Base-by-base conservation (phyloP, 2,888 invertebrate species). In the Dioctria linearis region DNA sequence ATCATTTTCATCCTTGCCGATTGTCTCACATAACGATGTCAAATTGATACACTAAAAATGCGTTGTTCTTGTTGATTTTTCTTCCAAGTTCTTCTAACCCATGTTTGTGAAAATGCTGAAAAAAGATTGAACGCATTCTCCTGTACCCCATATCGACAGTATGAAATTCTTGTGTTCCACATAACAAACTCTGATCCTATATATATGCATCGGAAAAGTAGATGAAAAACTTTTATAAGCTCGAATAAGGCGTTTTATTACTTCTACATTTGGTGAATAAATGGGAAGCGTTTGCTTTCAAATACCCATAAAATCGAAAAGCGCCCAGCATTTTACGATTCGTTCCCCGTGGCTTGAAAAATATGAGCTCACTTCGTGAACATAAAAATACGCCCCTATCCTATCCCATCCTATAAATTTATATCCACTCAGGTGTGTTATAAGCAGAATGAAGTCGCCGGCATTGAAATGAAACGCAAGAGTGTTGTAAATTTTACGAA, bases 201-300 rank as follows among this genome's bases (percentile, higher is more conserved):
- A 69, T 69, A 69, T 69, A 49, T 69, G 25, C 51, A 69, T 51
- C 54, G 25, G 25, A 11, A 37, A n/a, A 51, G 39, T n/a, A 42
- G 39, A 37, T 37, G 3, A 51, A 37, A 69, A 67, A 69, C 49
- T 51, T 51, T 51, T 69, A 69, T 69, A 69, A 69, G 51, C 39
- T 37, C 51, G 37, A 69, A 69, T 69, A 51, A 69, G 49, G 69
- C 69, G n/a, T 69, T 69, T 51, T 69, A 69, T 69, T 69, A 51
- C 69, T 25, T 46, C 39, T 39, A 69, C 69, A 69, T 69, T 69
- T 51, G 39, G 69, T 51, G 49, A 69, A 69, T 69, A 69, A 69
- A 8, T 25, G 51, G 8, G 51, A 69, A 51, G 69, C 9, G 49
- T 69, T 69, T 11, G 2, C 69, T 5, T 69, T 51, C 51, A 11